A percentile compares a stretch with the other conserved stretches of the same genome.
These are phyloP conservation scores for Orthonevra nobilis DNA, from an alignment of 2,888 invertebrate genomes.

Conservation along the genomic window DNA sequence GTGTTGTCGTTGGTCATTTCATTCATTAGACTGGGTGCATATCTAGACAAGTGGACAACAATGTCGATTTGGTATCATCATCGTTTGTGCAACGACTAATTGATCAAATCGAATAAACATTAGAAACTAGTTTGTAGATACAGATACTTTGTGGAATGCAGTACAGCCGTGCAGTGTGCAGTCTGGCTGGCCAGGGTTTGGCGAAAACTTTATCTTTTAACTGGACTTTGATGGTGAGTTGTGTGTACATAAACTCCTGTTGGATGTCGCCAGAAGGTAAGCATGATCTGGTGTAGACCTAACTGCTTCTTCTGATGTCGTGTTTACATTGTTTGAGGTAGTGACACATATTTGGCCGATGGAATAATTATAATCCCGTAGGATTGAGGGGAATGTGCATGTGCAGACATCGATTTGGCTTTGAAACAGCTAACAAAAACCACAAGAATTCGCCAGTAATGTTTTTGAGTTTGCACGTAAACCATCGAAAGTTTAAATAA, in stretches of 20 bases:
- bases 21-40: conserved; percentile 20
- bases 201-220: conserved; percentile 24
- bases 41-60: background rate
- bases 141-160: conserved; percentile 6
- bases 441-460: no score
- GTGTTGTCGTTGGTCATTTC: background rate
- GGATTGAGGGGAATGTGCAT: no score
- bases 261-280: conserved; percentile 3
- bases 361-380: no score
- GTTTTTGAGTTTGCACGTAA: no score
- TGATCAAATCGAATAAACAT: conserved; percentile 29
- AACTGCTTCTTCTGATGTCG: conserved; percentile 26
- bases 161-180: background rate
- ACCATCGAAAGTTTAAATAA: no score
- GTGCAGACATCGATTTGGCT: no score
- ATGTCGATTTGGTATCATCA: conserved; percentile 33
- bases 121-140: conserved; percentile 36
- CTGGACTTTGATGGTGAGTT: conserved; percentile 28
- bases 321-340: conserved; percentile 18
- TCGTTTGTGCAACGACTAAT: conserved; percentile 17
- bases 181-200: background rate
- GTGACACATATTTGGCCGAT: conserved; percentile 17
- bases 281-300: conserved; percentile 10
- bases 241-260: no score
- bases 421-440: no score